Percentiles rank a stretch among this genome's conserved stretches.
phyloP scores from a whole-genome alignment of 2,113 vertebrate species.

The Ursus arctos region DNA sequence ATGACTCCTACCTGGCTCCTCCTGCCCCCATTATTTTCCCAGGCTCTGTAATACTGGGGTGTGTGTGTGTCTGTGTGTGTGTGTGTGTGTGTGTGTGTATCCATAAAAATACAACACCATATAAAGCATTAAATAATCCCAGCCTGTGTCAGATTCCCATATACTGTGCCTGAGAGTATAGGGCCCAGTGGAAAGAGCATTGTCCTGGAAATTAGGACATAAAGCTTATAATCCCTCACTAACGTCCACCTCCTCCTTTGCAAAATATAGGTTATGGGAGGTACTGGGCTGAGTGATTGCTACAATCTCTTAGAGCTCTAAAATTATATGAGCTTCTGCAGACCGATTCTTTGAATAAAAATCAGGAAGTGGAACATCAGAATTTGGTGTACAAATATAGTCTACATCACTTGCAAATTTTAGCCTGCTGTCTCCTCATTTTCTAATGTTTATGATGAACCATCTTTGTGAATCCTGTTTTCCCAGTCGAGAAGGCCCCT shows the following conservation, averaged over 20 bases:
- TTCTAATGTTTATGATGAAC: not conserved
- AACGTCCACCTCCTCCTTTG: not conserved
- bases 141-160: not conserved
- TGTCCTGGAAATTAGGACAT: not conserved
- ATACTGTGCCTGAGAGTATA: not conserved
- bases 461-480: not conserved
- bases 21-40: not conserved
- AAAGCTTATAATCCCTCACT: not conserved
- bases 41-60: constrained; percentile 14
- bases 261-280: not conserved
- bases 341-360: not conserved
- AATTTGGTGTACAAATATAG: not conserved
- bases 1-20: not conserved
- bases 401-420: not conserved
- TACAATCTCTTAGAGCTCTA: not conserved
- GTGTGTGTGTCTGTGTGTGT: not conserved
- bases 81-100: not conserved
- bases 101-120: not conserved
- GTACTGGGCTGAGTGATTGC: not conserved
- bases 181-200: not conserved
- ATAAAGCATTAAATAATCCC: not conserved
- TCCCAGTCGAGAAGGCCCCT: not conserved
- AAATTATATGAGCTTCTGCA: not conserved
- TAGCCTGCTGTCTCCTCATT: not conserved
- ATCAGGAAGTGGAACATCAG: not conserved